Base-by-base conservation (phyloP, 2,888 invertebrate species). In the Candidula unifasciata region DNA sequence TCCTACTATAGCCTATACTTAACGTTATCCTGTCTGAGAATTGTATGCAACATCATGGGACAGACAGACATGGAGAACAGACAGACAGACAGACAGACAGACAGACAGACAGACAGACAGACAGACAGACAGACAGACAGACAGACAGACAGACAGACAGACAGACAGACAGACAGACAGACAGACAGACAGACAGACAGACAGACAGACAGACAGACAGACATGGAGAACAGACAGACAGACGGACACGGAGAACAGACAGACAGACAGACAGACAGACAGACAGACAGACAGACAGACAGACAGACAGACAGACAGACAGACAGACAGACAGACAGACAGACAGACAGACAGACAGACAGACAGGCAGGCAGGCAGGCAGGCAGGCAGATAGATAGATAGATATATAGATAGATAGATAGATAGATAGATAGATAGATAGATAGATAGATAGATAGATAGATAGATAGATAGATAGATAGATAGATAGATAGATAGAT, bases 21-120 rank as follows among this genome's bases (percentile, higher is more conserved):
- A n/a, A n/a, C n/a, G n/a, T n/a, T n/a, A n/a, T n/a, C n/a, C n/a
- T n/a, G n/a, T n/a, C n/a, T n/a, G n/a, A n/a, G 44, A 44, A 44
- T 10, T 44, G 44, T 10, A 44, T 44, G 10, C 44, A 10, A 44
- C 44, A 44, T 10, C 5, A 44, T 44, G n/a, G n/a, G n/a, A n/a
- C 44, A 60, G 5, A 60, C 24, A 60, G 60, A 60, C 60, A 60
- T 3, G 13, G 35, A 33, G 44, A 21, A 10, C 16, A 76, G 76
- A 37, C 52, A 27, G 76, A 44, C 37, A 76, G 44, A 44, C 44
- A 76, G 27, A 76, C 52, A 52, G 27, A 76, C 76, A 76, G 44
- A 76, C 76, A 76, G 44, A 76, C 35, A 44, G 52, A 76, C 44
- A 77, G 52, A 77, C 52, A 77, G 77, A 77, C 52, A 77, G 52